These are phyloP conservation scores for Ochropleura leucogaster DNA, from an alignment of 2,888 invertebrate genomes.

Conservation along the genomic window DNA sequence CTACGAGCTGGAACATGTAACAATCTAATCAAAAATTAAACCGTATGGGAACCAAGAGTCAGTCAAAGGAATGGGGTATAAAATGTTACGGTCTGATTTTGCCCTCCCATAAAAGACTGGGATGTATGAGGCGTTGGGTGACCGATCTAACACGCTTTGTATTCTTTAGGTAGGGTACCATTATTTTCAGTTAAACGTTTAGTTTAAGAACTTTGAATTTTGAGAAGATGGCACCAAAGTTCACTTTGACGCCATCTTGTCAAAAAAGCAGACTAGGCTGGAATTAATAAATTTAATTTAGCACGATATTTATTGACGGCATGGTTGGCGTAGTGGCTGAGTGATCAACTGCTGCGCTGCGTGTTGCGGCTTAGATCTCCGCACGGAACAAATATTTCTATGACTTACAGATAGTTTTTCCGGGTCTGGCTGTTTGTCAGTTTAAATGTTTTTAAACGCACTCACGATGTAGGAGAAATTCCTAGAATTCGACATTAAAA, in stretches of 20 bases:
- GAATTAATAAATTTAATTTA: neutral
- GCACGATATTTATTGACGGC: neutral
- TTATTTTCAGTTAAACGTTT: constrained; percentile 37
- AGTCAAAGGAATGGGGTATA: constrained; percentile 63
- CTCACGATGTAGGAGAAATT: too few relatives aligned
- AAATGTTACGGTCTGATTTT: constrained; percentile 67
- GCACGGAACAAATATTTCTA: too few relatives aligned
- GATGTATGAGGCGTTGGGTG: constrained; percentile 11
- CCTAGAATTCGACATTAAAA: too few relatives aligned
- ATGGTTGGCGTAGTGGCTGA: too few relatives aligned
- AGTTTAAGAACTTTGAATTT: neutral
- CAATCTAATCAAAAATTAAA: constrained; percentile 62
- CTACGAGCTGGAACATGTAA: constrained; percentile 46
- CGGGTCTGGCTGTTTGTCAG: too few relatives aligned
- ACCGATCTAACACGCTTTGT: constrained; percentile 10
- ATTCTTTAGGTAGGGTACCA: constrained; percentile 14
- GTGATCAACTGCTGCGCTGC: too few relatives aligned
- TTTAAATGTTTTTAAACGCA: too few relatives aligned
- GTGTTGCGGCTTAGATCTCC: too few relatives aligned
- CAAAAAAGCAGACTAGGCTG: neutral
- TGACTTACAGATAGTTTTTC: too few relatives aligned
- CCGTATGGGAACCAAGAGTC: constrained; percentile 46
- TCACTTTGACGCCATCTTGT: neutral
- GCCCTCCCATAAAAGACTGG: constrained; percentile 52
- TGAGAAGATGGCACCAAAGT: too few relatives aligned